A percentile compares a stretch with the other conserved stretches of the same genome.
These are phyloP conservation scores for Proisotoma minuta DNA, from an alignment of 2,888 invertebrate species.

Conservation along the genomic window DNA sequence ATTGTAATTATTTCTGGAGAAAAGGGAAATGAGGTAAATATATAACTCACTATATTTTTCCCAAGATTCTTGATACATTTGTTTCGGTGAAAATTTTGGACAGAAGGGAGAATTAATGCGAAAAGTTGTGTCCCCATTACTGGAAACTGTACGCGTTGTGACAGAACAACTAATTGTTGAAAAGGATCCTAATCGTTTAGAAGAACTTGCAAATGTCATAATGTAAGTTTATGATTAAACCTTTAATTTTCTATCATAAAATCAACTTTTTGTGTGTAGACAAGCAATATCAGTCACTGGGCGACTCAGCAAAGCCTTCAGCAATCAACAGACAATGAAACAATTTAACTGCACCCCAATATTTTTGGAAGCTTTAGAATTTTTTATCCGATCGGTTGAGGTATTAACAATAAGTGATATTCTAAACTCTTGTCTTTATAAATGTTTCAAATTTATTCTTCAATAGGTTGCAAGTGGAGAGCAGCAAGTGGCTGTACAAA, in stretches of 20 bases:
- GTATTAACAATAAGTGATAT: slow-evolving; percentile 40
- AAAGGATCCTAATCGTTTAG: slow-evolving; percentile 32
- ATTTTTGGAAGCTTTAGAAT: slow-evolving; percentile 54
- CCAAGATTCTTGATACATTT: slow-evolving; percentile 11
- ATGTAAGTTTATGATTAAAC: slow-evolving; percentile 19
- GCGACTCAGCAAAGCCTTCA: slow-evolving; percentile 59
- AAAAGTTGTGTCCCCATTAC: slow-evolving; percentile 53
- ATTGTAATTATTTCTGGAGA: slow-evolving; percentile 56
- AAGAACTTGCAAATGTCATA: slow-evolving; percentile 47
- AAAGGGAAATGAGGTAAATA: slow-evolving; percentile 52
- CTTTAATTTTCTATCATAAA: background rate
- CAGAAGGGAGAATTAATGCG: slow-evolving; percentile 53
- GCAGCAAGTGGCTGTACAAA: slow-evolving; percentile 48
- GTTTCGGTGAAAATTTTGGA: slow-evolving; percentile 23
- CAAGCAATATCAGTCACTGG: slow-evolving; percentile 57
- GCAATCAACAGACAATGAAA: slow-evolving; percentile 56
- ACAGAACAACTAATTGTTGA: slow-evolving; percentile 50
- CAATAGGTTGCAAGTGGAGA: slow-evolving; percentile 24
- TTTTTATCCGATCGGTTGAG: slow-evolving; percentile 55
- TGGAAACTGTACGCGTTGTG: slow-evolving; percentile 52
- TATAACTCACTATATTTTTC: background rate
- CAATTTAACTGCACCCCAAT: slow-evolving; percentile 54
- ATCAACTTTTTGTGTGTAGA: slow-evolving; percentile 40
- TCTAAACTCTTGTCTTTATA: background rate
- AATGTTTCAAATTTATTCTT: background rate